Conservation (phyloP, 1,140 invertebrate species). For the Limonius californicus region DNA sequence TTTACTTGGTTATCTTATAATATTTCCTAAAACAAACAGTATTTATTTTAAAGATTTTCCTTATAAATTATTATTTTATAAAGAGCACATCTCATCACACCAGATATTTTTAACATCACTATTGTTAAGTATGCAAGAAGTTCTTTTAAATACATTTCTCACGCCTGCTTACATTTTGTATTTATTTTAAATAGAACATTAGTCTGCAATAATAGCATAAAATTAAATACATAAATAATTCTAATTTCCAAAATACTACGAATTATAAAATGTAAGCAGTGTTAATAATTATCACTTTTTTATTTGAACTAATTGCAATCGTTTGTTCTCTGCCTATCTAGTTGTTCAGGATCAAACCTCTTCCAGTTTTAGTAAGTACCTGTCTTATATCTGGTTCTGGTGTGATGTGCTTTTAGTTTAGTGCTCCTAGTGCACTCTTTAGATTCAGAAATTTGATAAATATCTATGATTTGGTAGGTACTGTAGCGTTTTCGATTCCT, state of each 20-base stretch:
- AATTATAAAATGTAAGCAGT: neutral
- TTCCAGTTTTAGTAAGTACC: conserved; percentile 94
- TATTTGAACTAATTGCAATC: conserved; percentile 5
- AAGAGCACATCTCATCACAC: conserved; percentile 29
- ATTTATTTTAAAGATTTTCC: too few species aligned
- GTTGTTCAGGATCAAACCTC: conserved; percentile 96
- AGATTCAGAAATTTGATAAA: too few species aligned
- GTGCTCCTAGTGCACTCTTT: conserved; percentile 16
- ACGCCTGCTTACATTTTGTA: neutral
- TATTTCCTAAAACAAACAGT: too few species aligned
- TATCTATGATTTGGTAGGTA: too few species aligned
- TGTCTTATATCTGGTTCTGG: conserved; percentile 52
- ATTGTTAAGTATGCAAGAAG: conserved; percentile 1
- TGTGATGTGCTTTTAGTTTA: conserved; percentile 56
- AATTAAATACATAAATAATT: too few species aligned
- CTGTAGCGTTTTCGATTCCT: too few species aligned
- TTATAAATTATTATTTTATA: neutral
- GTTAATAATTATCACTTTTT: neutral
- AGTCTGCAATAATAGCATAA: too few species aligned
- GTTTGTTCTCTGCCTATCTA: conserved; percentile 47
- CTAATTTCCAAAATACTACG: too few species aligned
- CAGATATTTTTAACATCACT: conserved; percentile 22
- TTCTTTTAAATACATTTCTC: conserved; percentile 1
- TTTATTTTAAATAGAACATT: too few species aligned
- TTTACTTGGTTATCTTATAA: too few species aligned